Conservation (phyloP, 2,797 vertebrate species). For the Esox lucius region DNA sequence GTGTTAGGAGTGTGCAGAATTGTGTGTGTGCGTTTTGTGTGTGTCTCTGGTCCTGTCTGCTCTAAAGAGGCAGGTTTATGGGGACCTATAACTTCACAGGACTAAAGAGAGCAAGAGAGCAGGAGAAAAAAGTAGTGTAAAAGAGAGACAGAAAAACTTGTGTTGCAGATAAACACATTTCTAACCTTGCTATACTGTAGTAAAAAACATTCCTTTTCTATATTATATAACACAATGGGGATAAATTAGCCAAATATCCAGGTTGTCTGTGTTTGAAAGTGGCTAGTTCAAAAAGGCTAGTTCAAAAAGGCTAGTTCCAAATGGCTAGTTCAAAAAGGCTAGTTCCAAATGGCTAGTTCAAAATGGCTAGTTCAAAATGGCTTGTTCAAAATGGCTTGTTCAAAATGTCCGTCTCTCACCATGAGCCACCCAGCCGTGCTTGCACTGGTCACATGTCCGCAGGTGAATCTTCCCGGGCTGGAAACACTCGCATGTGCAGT, state of each 20-base stretch:
- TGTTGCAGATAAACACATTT: not conserved
- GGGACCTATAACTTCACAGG: constrained; percentile 13
- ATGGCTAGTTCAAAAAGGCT: no score
- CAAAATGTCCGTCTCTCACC: constrained; percentile 73
- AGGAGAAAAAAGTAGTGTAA: not conserved
- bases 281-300: not conserved
- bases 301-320: no score
- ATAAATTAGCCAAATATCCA: no score
- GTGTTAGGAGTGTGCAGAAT: not conserved
- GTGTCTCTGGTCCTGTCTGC: not conserved
- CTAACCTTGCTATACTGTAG: not conserved
- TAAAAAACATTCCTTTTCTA: not conserved
- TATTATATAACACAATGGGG: no score
- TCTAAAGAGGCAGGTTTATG: constrained; percentile 33
- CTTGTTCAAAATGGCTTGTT: not conserved
- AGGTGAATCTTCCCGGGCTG: constrained; percentile 99
- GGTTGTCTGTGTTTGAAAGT: no score
- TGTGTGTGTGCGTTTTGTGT: not conserved
- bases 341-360: not conserved
- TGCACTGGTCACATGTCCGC: constrained; percentile 97
- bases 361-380: not conserved
- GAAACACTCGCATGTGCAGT: constrained; percentile 99
- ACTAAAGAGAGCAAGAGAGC: constrained; percentile 6
- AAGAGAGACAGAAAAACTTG: not conserved
- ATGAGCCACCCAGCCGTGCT: constrained; percentile 98